Percentiles rank a stretch among this genome's conserved stretches.
These are phyloP conservation scores for Temnothorax rugatulus DNA, from an alignment of 2,888 invertebrate species.

Conservation along the genomic window DNA sequence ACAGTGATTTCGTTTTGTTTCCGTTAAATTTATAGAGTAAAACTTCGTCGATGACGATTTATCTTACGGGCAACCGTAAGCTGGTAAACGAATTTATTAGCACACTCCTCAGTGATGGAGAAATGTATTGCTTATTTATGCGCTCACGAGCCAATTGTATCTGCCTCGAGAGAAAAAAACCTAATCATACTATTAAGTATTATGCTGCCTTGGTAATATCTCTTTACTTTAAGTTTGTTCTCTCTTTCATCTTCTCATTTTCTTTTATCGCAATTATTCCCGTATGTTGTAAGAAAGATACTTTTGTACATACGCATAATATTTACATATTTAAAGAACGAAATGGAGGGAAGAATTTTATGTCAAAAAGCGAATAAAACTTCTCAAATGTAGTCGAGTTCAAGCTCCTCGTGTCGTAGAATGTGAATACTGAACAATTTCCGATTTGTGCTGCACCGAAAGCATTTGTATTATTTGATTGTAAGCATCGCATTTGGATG, in stretches of 20 bases:
- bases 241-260: conserved; percentile 13
- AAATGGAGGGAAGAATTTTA: conserved; percentile 25
- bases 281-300: conserved; percentile 58
- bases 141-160: conserved; percentile 17
- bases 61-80: background rate
- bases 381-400: conserved; percentile 40
- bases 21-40: background rate
- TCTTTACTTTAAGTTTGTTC: conserved; percentile 58
- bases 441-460: conserved; percentile 41
- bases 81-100: conserved; percentile 33
- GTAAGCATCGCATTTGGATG: conserved; percentile 53
- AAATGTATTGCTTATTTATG: conserved; percentile 17
- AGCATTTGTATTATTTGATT: conserved; percentile 67
- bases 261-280: conserved; percentile 47
- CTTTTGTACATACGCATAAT: conserved; percentile 69
- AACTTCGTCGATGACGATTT: background rate
- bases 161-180: conserved; percentile 31
- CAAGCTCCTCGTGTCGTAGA: conserved; percentile 58
- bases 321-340: conserved; percentile 54
- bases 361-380: conserved; percentile 41
- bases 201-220: conserved; percentile 71
- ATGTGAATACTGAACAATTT: conserved; percentile 75
- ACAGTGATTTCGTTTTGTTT: background rate
- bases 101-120: background rate
- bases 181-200: conserved; percentile 69